These are phyloP conservation scores for Chrysoperla carnea DNA, from an alignment of 1,140 invertebrate species.

Conservation along the genomic window DNA sequence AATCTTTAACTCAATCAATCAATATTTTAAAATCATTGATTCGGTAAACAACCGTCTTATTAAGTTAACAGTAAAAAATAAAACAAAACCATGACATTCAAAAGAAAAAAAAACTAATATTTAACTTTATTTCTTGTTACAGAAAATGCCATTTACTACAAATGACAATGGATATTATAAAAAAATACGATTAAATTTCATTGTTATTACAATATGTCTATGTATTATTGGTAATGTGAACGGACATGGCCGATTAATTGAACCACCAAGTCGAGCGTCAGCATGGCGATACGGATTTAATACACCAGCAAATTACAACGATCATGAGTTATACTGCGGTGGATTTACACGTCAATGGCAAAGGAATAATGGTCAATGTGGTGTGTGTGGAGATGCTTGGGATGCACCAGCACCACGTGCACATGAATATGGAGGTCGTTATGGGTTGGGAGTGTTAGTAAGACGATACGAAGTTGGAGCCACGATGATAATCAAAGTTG, in stretches of 20 bases:
- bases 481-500: conserved; percentile 50
- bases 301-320: conserved; percentile 68
- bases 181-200: no score
- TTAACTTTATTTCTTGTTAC: no score
- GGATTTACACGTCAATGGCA: conserved; percentile 65
- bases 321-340: conserved; percentile 78
- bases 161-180: no score
- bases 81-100: no score
- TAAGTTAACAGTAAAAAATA: no score
- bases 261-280: conserved; percentile 67
- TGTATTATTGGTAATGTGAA: background rate
- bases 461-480: conserved; percentile 49
- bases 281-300: conserved; percentile 65
- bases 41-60: no score
- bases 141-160: no score
- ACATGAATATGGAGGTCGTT: conserved; percentile 72
- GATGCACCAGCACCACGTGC: conserved; percentile 47
- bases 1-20: no score
- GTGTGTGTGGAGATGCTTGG: conserved; percentile 76
- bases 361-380: conserved; percentile 61
- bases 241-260: conserved; percentile 62
- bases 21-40: no score
- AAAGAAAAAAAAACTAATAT: no score
- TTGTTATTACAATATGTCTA: no score
- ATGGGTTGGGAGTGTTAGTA: conserved; percentile 63